A percentile compares a stretch with the other conserved stretches of the same genome.
phyloP scores from a whole-genome alignment of 2,113 vertebrate genomes.

The Calyptomena viridis region DNA sequence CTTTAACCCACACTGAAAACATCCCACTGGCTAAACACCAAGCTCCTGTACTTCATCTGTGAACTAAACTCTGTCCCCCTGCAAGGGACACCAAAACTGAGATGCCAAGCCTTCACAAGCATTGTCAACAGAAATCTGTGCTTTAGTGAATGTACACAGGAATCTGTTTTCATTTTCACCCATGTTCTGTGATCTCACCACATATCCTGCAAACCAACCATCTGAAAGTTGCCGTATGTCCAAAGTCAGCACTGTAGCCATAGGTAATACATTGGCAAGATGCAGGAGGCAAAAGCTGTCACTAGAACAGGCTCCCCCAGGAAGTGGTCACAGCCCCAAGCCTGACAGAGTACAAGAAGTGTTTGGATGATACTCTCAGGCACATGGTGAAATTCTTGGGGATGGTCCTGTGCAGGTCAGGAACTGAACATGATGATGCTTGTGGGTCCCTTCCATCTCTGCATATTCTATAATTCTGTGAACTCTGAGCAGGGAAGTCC shows the following conservation, averaged over 20 bases:
- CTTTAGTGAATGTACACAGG: background rate
- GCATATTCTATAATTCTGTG: too few species aligned
- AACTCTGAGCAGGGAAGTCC: background rate
- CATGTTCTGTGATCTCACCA: background rate
- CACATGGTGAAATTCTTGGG: too few species aligned
- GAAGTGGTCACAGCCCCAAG: too few species aligned
- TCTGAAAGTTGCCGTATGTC: background rate
- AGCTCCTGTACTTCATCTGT: accelerated
- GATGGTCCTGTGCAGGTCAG: too few species aligned
- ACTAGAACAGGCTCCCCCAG: too few species aligned
- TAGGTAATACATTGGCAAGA: background rate
- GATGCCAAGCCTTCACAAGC: background rate
- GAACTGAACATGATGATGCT: too few species aligned
- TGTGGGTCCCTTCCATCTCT: too few species aligned
- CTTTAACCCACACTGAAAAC: background rate
- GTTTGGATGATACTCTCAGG: too few species aligned
- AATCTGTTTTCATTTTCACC: background rate
- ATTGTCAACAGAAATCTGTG: background rate
- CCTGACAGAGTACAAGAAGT: too few species aligned
- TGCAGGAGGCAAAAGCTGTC: background rate
- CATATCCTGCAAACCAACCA: accelerated
- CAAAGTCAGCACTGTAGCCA: accelerated
- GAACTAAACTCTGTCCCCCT: background rate
- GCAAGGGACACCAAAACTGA: background rate
- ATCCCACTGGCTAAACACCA: background rate